phyloP scores from a whole-genome alignment of 2,113 vertebrate genomes.

The Camelus dromedarius region DNA sequence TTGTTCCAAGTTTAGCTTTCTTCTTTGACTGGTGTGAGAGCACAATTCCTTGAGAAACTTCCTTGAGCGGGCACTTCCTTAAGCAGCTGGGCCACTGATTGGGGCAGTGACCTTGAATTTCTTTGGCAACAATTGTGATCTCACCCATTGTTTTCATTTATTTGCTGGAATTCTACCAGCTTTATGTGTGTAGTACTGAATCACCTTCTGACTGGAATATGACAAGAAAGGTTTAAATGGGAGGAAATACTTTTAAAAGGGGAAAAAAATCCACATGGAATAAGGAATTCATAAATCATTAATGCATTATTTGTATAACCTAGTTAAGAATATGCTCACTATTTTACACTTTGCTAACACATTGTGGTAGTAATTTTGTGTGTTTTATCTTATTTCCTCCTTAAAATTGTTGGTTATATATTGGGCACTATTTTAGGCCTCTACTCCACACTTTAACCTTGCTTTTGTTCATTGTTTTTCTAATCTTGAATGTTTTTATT shows the following conservation, averaged over 20 bases:
- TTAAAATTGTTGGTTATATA: conserved; percentile 16
- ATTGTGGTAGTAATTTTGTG: not conserved
- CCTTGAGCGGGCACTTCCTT: not conserved
- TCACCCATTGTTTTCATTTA: conserved; percentile 72
- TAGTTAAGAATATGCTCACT: not conserved
- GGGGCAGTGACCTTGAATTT: conserved; percentile 61
- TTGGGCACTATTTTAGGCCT: not conserved
- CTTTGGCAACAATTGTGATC: conserved; percentile 33
- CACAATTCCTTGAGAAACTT: conserved; percentile 50
- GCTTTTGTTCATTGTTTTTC: not conserved
- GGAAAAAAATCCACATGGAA: not conserved
- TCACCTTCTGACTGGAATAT: conserved; percentile 46
- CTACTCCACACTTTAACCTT: not conserved
- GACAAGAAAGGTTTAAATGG: conserved; percentile 68
- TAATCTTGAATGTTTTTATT: not conserved
- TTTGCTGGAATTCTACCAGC: conserved; percentile 40
- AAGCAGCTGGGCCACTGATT: not conserved
- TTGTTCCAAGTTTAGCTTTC: conserved; percentile 21
- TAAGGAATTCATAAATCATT: conserved; percentile 52
- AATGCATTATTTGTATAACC: not conserved
- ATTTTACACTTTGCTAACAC: not conserved
- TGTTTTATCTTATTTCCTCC: not conserved
- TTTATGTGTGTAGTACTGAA: not conserved
- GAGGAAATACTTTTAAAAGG: conserved; percentile 71
- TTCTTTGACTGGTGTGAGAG: not conserved